Evolutionary conservation across 2,797 vertebrate species (phyloP).

Genomic region (Sylvia borin): DNA sequence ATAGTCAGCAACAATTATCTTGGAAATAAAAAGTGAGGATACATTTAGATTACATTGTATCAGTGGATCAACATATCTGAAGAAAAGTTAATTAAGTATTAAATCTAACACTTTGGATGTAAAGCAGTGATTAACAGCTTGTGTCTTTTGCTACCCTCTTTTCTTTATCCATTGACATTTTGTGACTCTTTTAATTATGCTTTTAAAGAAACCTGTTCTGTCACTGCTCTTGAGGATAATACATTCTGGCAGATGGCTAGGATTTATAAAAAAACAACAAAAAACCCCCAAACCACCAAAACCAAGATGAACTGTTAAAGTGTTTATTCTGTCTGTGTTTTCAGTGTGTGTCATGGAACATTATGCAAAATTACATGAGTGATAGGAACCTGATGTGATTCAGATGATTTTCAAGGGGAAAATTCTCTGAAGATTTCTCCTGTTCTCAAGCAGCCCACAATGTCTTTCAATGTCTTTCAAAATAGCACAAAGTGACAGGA

Average conservation of each 20-base stretch:
- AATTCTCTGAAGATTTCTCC: not conserved
- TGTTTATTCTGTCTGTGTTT: not conserved
- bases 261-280: not conserved
- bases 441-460: not conserved
- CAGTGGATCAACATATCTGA: not conserved
- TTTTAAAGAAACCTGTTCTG: slow-evolving; percentile 25
- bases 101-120: not conserved
- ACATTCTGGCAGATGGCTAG: not conserved
- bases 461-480: not conserved
- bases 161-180: slow-evolving; percentile 16
- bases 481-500: not conserved
- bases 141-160: not conserved
- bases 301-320: not conserved
- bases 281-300: not conserved
- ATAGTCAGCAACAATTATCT: not conserved
- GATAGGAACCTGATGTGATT: not conserved
- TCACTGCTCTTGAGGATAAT: not conserved
- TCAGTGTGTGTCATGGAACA: not conserved
- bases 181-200: not conserved
- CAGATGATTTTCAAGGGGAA: not conserved
- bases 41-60: not conserved
- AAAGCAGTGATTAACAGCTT: not conserved
- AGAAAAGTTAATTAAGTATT: not conserved
- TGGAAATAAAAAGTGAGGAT: not conserved
- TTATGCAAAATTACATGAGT: not conserved